phyloP scores from a whole-genome alignment of 1,140 invertebrate genomes.

The Hyles vespertilio region DNA sequence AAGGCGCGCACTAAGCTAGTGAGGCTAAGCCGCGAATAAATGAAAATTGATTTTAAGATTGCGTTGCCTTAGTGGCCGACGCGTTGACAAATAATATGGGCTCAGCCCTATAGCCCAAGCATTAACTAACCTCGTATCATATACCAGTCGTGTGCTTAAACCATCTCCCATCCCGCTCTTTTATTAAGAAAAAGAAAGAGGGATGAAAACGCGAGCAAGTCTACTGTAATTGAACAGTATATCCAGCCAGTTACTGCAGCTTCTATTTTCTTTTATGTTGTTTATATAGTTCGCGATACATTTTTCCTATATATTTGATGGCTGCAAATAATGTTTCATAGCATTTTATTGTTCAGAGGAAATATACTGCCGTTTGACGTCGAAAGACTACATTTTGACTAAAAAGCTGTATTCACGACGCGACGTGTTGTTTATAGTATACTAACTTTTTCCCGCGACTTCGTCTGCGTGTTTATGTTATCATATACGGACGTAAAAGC shows the following conservation, averaged over 20 bases:
- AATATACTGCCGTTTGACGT: too few relatives aligned
- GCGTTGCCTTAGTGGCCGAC: slow-evolving; percentile 34
- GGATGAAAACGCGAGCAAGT: background rate
- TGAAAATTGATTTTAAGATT: slow-evolving; percentile 76
- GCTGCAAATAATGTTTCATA: too few relatives aligned
- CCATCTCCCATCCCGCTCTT: slow-evolving; percentile 9
- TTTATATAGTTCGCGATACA: slow-evolving; percentile 10
- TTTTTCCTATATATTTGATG: slow-evolving; percentile 4
- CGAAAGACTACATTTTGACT: too few relatives aligned
- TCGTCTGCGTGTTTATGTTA: too few relatives aligned
- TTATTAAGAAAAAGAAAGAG: slow-evolving; percentile 5
- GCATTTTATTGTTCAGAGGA: too few relatives aligned
- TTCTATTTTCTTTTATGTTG: slow-evolving; percentile 15
- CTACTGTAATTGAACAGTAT: slow-evolving; percentile 2
- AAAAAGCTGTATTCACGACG: too few relatives aligned
- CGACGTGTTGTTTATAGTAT: too few relatives aligned
- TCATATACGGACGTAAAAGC: too few relatives aligned
- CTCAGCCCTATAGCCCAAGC: slow-evolving; percentile 30
- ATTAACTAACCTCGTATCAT: slow-evolving; percentile 24
- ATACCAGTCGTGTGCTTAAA: slow-evolving; percentile 13
- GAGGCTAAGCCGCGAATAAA: slow-evolving; percentile 72
- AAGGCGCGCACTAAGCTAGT: slow-evolving; percentile 43
- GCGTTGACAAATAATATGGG: slow-evolving; percentile 65
- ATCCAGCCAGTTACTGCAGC: background rate
- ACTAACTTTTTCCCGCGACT: too few relatives aligned